Conservation (phyloP, 2,888 invertebrate genomes). For the Tubulanus polymorphus region DNA sequence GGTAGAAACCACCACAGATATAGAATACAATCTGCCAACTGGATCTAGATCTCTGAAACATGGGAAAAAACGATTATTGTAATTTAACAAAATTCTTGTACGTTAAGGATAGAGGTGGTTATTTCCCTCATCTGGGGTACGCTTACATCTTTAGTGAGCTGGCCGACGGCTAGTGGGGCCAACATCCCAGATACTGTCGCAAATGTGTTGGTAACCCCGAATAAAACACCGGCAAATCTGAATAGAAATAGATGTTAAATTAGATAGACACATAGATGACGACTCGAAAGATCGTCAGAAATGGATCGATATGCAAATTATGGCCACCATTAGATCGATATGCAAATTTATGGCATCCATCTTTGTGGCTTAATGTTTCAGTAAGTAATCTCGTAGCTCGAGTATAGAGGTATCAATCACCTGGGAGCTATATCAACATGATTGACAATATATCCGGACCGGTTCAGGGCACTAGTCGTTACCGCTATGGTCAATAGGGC, state of each 20-base stretch:
- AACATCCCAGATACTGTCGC: conserved; percentile 48
- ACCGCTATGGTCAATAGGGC: conserved; percentile 32
- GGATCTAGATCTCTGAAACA: conserved; percentile 60
- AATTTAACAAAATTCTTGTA: too few species aligned
- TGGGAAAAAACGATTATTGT: too few species aligned
- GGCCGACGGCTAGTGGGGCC: conserved; percentile 37
- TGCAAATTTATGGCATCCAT: too few species aligned
- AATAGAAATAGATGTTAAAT: conserved; percentile 2
- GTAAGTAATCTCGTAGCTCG: too few species aligned
- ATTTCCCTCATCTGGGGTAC: too few species aligned
- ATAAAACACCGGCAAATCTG: conserved; percentile 41
- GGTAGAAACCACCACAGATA: conserved; percentile 64
- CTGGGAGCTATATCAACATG: conserved; percentile 44
- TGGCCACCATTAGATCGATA: too few species aligned
- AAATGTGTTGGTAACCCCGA: conserved; percentile 40
- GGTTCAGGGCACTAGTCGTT: conserved; percentile 30
- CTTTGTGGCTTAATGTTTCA: too few species aligned
- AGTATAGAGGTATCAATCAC: too few species aligned
- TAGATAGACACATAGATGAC: too few species aligned
- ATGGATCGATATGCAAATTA: not conserved
- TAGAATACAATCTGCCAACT: conserved; percentile 83
- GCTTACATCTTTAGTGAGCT: conserved; percentile 40
- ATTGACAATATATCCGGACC: conserved; percentile 41
- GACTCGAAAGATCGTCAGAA: not conserved
- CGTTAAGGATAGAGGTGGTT: too few species aligned